These are phyloP conservation scores for Bubo bubo DNA, from an alignment of 2,113 vertebrate species.

Conservation along the genomic window DNA sequence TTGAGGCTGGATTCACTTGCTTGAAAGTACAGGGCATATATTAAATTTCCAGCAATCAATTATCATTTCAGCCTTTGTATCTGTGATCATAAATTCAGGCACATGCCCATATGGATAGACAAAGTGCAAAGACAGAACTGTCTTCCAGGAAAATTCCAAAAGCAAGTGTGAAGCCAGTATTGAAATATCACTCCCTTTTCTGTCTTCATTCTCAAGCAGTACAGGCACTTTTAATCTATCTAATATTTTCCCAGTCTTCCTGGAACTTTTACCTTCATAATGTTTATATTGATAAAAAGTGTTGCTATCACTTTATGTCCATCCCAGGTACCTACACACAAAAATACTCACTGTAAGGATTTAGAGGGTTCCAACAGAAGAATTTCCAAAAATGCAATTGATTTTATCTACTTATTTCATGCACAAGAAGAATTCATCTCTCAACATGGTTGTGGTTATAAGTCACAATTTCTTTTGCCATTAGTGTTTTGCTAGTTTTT, in stretches of 20 bases:
- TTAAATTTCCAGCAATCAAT: conserved; percentile 55
- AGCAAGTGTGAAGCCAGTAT: conserved; percentile 47
- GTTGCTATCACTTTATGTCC: not conserved
- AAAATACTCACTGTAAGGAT: not conserved
- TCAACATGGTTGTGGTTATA: not conserved
- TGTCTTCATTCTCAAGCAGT: not conserved
- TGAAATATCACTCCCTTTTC: conserved; percentile 9
- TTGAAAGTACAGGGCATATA: not conserved
- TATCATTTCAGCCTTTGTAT: conserved; percentile 58
- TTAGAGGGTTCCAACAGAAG: not conserved
- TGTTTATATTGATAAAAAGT: not conserved
- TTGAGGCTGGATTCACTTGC: conserved; percentile 5
- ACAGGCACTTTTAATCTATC: not conserved
- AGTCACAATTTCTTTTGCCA: not conserved
- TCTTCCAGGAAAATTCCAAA: conserved; percentile 54
- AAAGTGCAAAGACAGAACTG: conserved; percentile 58
- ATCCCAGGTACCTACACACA: not conserved
- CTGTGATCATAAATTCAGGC: conserved; percentile 28
- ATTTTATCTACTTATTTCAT: not conserved
- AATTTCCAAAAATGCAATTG: not conserved
- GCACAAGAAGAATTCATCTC: not conserved
- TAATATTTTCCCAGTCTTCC: not conserved
- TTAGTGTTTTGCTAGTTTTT: not conserved
- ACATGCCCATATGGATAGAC: conserved; percentile 50
- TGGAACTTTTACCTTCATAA: not conserved